phyloP scores from a whole-genome alignment of 2,888 invertebrate species.

The Smittia sp. region DNA sequence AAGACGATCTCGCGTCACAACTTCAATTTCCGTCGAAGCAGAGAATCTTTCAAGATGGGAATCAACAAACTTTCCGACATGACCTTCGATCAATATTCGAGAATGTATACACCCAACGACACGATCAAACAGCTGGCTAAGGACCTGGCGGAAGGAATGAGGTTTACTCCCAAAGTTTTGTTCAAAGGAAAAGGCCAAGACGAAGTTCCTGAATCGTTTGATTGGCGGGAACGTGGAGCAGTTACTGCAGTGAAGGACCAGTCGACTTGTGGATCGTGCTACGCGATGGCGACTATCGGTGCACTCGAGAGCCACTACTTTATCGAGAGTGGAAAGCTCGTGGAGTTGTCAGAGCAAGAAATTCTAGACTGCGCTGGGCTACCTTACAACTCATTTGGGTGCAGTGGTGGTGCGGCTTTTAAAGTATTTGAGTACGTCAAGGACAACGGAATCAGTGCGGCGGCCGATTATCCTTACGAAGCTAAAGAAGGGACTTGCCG shows the following conservation, averaged over 20 bases:
- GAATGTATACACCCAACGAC: background rate
- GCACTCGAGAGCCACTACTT: background rate
- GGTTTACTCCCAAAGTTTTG: background rate
- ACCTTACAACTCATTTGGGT: background rate
- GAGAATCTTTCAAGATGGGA: background rate
- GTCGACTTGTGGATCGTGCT: background rate
- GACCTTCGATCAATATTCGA: background rate
- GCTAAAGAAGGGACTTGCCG: conserved; percentile 81
- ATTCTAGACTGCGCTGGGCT: background rate
- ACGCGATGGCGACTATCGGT: background rate
- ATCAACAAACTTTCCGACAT: background rate
- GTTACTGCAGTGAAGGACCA: conserved; percentile 6
- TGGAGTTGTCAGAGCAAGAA: conserved; percentile 15
- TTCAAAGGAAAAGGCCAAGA: background rate
- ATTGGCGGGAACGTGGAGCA: background rate
- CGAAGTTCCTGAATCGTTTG: background rate
- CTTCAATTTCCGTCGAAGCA: background rate
- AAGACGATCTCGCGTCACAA: background rate
- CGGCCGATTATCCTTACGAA: conserved; percentile 80
- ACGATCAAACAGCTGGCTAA: background rate
- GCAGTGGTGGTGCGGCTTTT: background rate
- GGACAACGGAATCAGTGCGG: conserved; percentile 65
- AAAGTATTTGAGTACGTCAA: background rate
- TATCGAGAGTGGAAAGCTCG: background rate
- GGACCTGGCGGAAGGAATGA: background rate